A percentile compares a stretch with the other conserved stretches of the same genome.
Evolutionary conservation across 2,888 invertebrate species (phyloP).

Genomic region (Bedellia somnulentella): DNA sequence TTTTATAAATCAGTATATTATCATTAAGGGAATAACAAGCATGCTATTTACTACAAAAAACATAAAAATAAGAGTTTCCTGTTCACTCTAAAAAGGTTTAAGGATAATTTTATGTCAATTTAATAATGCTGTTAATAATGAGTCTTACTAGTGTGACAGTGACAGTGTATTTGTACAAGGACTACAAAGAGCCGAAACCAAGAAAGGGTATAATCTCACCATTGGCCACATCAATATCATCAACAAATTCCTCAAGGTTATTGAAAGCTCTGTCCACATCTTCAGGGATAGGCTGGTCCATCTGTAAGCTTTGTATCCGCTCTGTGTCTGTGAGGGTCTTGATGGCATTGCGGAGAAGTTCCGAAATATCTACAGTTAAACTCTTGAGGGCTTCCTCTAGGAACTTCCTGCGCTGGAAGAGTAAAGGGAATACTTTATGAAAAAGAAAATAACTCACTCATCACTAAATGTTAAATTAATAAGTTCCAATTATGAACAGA

Average conservation of each 20-base stretch:
- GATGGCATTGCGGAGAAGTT: conserved; percentile 66
- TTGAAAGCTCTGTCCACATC: conserved; percentile 68
- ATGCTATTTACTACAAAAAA: too few relatives aligned
- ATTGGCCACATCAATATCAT: conserved; percentile 78
- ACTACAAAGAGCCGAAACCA: too few relatives aligned
- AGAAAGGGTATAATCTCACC: too few relatives aligned
- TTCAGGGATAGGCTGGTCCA: conserved; percentile 51
- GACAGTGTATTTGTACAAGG: too few relatives aligned
- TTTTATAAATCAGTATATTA: too few relatives aligned
- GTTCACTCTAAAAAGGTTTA: too few relatives aligned
- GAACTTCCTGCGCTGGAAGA: conserved; percentile 69
- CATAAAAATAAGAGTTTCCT: too few relatives aligned
- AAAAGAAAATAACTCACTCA: not conserved
- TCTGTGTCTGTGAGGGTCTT: conserved; percentile 55
- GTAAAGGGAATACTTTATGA: not conserved
- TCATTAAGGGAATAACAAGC: too few relatives aligned
- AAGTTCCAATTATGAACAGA: not conserved
- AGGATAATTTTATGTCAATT: too few relatives aligned
- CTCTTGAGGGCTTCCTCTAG: conserved; percentile 70
- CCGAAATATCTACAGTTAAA: conserved; percentile 70
- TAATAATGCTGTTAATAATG: too few relatives aligned
- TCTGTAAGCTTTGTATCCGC: conserved; percentile 30
- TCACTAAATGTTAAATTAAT: too few relatives aligned
- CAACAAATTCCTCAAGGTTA: conserved; percentile 67
- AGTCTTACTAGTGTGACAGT: too few relatives aligned